These are phyloP conservation scores for Pterois miles DNA, from an alignment of 2,797 vertebrate genomes.

Conservation along the genomic window DNA sequence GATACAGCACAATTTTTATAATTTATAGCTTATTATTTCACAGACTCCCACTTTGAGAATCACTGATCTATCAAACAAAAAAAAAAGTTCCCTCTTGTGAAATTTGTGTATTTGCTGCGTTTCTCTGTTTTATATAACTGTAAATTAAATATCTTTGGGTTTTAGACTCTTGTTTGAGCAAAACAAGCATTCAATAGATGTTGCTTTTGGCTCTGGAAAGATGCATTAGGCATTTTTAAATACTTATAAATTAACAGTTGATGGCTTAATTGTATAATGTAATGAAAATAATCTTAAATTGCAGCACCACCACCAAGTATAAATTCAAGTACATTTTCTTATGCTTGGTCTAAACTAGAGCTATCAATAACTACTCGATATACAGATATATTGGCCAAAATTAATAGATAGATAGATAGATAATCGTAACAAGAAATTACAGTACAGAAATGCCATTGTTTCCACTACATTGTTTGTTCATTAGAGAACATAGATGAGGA, in stretches of 20 bases:
- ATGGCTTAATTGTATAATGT: neutral
- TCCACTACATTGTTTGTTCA: too few relatives aligned
- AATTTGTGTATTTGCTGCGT: neutral
- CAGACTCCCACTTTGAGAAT: too few relatives aligned
- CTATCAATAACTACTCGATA: neutral
- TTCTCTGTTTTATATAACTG: neutral
- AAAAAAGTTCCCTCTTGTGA: neutral
- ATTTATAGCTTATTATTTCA: too few relatives aligned
- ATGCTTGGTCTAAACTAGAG: neutral
- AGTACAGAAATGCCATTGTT: too few relatives aligned
- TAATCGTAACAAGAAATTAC: too few relatives aligned
- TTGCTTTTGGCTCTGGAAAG: neutral
- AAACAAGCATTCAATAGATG: neutral
- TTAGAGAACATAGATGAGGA: too few relatives aligned
- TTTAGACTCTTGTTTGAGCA: neutral
- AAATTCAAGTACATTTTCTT: neutral
- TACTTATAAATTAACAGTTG: neutral
- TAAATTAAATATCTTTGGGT: neutral
- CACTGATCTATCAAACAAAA: too few relatives aligned
- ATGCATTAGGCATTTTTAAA: too few relatives aligned
- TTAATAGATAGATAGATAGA: neutral
- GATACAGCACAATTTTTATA: too few relatives aligned
- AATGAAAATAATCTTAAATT: neutral
- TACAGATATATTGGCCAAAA: neutral
- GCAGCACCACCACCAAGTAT: neutral